Conservation (phyloP, 2,797 vertebrate genomes). For the Siniperca obscura region DNA sequence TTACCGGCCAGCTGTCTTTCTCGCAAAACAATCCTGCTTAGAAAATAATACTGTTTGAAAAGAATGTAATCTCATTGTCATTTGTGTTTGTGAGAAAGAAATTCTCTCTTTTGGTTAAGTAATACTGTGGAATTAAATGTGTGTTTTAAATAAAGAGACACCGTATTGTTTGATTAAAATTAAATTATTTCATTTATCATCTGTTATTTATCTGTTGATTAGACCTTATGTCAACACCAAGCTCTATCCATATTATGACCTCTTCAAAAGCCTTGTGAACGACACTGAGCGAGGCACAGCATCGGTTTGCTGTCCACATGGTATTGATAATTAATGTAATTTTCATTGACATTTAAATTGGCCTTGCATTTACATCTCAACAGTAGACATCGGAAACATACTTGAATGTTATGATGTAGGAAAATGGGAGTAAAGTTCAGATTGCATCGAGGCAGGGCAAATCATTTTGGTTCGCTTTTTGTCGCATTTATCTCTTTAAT, state of each 20-base stretch:
- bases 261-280: slow-evolving; percentile 6
- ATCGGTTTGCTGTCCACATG: not conserved
- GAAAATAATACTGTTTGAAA: slow-evolving; percentile 19
- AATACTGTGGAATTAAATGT: not conserved
- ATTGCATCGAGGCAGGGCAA: not conserved
- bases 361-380: not conserved
- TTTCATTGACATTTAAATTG: slow-evolving; percentile 5
- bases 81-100: slow-evolving; percentile 17
- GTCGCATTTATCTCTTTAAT: not conserved
- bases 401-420: not conserved
- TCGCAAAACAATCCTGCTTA: not conserved
- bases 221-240: not conserved
- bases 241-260: not conserved
- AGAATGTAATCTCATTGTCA: slow-evolving; percentile 5
- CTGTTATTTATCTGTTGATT: slow-evolving; percentile 14
- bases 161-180: not conserved
- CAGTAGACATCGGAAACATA: not conserved
- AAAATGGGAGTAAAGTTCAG: not conserved
- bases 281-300: not conserved
- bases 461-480: not conserved
- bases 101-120: slow-evolving; percentile 16
- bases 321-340: not conserved
- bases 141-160: slow-evolving; percentile 18
- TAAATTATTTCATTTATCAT: slow-evolving; percentile 2
- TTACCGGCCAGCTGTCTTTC: slow-evolving; percentile 9